Evolutionary conservation across 2,888 invertebrate genomes (phyloP), one percentile per base, ranked within the genome.

Genomic region (Kryphioiulus occultus): DNA sequence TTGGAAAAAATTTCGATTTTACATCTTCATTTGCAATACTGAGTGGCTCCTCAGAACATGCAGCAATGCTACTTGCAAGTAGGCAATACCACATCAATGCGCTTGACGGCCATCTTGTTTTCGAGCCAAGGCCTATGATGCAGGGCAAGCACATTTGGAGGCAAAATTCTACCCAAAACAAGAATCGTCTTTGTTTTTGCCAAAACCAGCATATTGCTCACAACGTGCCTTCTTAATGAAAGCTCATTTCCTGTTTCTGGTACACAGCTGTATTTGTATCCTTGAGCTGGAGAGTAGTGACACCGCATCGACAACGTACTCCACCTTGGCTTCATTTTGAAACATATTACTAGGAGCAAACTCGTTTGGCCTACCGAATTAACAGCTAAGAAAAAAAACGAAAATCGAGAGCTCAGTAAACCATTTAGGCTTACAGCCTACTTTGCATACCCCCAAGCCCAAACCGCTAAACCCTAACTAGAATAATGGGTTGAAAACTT

Each of bases 271-370:
- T 68, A 68, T 68, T 68, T 22, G 68, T 68, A 68, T 68, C 68
- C 68, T 68, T 68, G 68, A 68, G 68, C 68, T 7, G 26, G 68
- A 68, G 68, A 68, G 68, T 68, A 68, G 26, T 68, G 68, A 26
- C 68, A 68, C 68, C 68, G 12, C 68, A 68, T 4, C 26, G 68
- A 0, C 26, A 26, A 12, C 22, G 10, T 26, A 68, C 68, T 68
- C 68, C 68, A 68, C 68, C 68, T 68, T 68, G 68, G 68, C 68
- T 68, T 68, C 68, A 26, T 68, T 68, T 68, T 68, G 26, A 68
- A 68, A 26, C 68, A 22, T 17, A 59, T 17, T n/a, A n/a, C n/a
- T n/a, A n/a, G n/a, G 17, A 59, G 22, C 22, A 22, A 59, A 59
- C n/a, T 59, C 1, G 59, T 59, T 59, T n/a, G 15, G 59, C 59